phyloP scores from a whole-genome alignment of 2,113 vertebrate species.

The Catharus fuscescens region DNA sequence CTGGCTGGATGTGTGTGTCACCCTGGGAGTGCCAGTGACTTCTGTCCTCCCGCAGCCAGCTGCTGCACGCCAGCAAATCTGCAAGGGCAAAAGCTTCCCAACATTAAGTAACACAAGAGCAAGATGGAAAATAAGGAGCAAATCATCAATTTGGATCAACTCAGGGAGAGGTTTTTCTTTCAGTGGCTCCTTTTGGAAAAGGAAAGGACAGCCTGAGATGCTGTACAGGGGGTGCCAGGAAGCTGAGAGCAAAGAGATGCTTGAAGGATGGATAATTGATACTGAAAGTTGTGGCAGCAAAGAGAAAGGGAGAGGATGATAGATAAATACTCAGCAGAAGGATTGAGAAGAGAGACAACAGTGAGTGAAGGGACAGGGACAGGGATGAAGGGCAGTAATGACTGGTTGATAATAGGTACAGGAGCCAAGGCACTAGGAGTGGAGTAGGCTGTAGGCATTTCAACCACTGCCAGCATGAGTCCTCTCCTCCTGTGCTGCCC shows the following conservation, averaged over 20 bases:
- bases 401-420: not conserved
- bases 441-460: not conserved
- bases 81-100: not conserved
- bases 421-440: not conserved
- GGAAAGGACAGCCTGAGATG: not conserved
- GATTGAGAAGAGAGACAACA: not conserved
- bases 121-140: not conserved
- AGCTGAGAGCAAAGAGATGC: not conserved
- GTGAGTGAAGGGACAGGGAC: not conserved
- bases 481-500: not conserved
- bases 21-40: not conserved
- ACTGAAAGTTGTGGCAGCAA: not conserved
- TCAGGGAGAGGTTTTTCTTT: not conserved
- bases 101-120: rapidly evolving
- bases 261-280: not conserved
- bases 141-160: not conserved
- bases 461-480: not conserved
- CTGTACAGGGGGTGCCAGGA: not conserved
- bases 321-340: not conserved
- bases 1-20: not conserved
- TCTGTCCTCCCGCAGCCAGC: rapidly evolving
- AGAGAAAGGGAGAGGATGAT: not conserved
- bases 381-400: not conserved
- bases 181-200: not conserved
- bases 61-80: not conserved